Conservation (phyloP, 2,888 invertebrate species). For the Ditylenchus weischeri region DNA sequence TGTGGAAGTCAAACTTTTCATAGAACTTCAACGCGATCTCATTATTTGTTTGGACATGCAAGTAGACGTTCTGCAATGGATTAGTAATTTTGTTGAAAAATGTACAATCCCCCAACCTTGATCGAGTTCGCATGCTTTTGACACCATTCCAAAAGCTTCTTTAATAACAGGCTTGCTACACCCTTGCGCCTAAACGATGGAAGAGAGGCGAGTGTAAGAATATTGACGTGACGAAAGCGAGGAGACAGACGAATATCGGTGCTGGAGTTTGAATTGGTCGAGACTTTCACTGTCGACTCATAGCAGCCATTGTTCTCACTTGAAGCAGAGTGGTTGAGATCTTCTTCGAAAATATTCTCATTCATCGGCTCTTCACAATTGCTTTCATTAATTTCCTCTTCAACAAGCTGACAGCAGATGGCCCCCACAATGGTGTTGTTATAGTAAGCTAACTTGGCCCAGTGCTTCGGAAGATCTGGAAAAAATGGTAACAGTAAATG, state of each 20-base stretch:
- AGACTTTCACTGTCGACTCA: not conserved
- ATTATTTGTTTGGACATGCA: constrained; percentile 74
- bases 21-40: constrained; percentile 96
- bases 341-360: no score
- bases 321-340: no score
- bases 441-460: constrained; percentile 64
- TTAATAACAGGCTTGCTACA: constrained; percentile 77
- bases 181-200: constrained; percentile 37
- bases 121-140: constrained; percentile 74
- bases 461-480: constrained; percentile 62
- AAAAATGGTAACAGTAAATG: constrained; percentile 65
- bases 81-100: constrained; percentile 1
- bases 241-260: no score
- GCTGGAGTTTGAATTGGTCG: not conserved
- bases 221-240: constrained; percentile 1
- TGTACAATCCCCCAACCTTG: not conserved
- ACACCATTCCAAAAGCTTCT: constrained; percentile 91
- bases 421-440: constrained; percentile 99
- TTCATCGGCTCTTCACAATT: constrained; percentile 59
- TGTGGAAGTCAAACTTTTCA: constrained; percentile 88
- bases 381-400: constrained; percentile 70
- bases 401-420: constrained; percentile 79
- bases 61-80: constrained; percentile 84
- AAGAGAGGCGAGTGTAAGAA: constrained; percentile 8
- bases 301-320: constrained; percentile 3